Evolutionary conservation across 2,888 invertebrate species (phyloP).

Genomic region (Octonoba sinensis): DNA sequence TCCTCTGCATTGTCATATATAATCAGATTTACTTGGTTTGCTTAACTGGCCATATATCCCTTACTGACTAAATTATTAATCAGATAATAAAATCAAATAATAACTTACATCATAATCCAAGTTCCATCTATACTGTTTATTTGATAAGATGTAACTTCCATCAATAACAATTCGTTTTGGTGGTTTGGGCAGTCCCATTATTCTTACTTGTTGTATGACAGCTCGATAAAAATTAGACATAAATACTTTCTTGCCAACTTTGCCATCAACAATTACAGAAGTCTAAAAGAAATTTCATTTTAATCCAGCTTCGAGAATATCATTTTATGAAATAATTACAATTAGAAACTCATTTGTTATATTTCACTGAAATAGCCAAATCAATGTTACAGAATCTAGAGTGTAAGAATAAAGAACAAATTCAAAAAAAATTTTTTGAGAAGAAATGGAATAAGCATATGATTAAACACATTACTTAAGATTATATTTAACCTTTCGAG

Average conservation of each 20-base stretch:
- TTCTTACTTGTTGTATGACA: slow-evolving; percentile 47
- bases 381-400: no score
- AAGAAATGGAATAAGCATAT: neutral
- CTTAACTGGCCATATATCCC: no score
- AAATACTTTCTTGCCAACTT: slow-evolving; percentile 49
- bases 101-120: slow-evolving; percentile 42
- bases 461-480: no score
- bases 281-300: slow-evolving; percentile 22
- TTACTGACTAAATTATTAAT: no score
- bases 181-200: slow-evolving; percentile 51
- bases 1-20: no score
- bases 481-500: no score
- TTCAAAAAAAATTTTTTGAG: neutral
- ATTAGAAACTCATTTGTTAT: neutral
- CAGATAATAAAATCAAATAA: neutral
- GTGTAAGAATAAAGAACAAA: no score
- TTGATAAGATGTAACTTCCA: slow-evolving; percentile 51
- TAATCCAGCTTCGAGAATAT: no score
- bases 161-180: slow-evolving; percentile 55
- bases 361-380: neutral
- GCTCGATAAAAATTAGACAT: slow-evolving; percentile 49
- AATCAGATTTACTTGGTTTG: no score
- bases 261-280: slow-evolving; percentile 40
- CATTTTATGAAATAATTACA: no score
- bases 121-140: slow-evolving; percentile 58